phyloP scores from a whole-genome alignment of 2,113 vertebrate genomes.

The Brachyistius frenatus region DNA sequence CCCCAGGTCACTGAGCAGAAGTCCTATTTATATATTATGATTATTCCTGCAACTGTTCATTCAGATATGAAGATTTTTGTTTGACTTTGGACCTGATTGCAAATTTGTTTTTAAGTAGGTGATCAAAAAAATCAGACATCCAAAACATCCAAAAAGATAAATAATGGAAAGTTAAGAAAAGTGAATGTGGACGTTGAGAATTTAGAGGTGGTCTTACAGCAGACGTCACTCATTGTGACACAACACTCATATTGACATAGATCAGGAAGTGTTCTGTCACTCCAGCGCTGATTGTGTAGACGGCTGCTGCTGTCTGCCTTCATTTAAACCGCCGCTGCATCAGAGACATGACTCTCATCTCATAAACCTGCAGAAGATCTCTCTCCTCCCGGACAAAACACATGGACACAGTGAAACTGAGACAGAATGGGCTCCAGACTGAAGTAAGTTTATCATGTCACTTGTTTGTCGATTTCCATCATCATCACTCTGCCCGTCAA shows the following conservation, averaged over 20 bases:
- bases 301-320: constrained; percentile 36
- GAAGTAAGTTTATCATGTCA: constrained; percentile 74
- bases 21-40: background rate
- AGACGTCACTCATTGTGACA: constrained; percentile 58
- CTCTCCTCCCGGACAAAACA: constrained; percentile 45
- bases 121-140: too few species aligned
- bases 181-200: background rate
- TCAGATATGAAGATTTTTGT: too few species aligned
- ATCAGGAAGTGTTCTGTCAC: constrained; percentile 83
- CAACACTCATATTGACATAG: constrained; percentile 55
- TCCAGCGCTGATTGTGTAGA: constrained; percentile 59
- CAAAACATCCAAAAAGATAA: background rate
- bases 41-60: background rate
- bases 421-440: constrained; percentile 85
- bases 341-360: constrained; percentile 26
- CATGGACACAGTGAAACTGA: constrained; percentile 70
- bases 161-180: background rate
- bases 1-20: background rate
- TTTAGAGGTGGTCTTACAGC: constrained; percentile 11
- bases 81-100: too few species aligned
- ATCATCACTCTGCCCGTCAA: constrained; percentile 38
- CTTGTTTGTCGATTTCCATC: constrained; percentile 30
- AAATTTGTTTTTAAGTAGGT: too few species aligned
- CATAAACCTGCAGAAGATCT: constrained; percentile 28
- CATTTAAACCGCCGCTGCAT: background rate